Evolutionary conservation across 2,113 vertebrate species (phyloP).

Genomic region (Synodontis membranacea): DNA sequence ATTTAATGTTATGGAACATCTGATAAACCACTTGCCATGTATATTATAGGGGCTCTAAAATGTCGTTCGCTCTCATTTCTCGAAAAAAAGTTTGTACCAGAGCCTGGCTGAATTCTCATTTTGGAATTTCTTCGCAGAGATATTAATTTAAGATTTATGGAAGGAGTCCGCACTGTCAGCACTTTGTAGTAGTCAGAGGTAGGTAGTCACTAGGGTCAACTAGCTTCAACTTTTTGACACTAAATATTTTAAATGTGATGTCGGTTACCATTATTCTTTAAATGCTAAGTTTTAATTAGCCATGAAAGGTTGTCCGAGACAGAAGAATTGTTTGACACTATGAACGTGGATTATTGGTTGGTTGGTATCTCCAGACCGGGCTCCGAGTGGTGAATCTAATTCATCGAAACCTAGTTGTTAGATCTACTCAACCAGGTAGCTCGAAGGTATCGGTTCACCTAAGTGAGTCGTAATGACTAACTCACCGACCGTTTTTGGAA

Average conservation of each 20-base stretch:
- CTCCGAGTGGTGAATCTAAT: background rate
- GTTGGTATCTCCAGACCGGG: background rate
- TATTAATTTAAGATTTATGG: background rate
- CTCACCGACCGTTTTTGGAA: conserved; percentile 11
- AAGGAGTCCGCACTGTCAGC: background rate
- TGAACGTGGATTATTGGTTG: background rate
- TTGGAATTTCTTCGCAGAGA: background rate
- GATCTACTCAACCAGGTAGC: background rate
- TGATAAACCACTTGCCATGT: background rate
- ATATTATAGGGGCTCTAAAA: background rate
- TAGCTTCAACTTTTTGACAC: background rate
- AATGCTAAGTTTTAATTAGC: background rate
- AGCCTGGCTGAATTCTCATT: background rate
- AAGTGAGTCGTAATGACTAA: too few species aligned
- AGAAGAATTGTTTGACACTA: background rate
- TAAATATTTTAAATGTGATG: background rate
- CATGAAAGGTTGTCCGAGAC: background rate
- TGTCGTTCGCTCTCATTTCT: background rate
- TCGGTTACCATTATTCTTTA: background rate
- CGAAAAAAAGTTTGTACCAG: background rate
- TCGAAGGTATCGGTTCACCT: background rate
- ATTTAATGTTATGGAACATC: background rate
- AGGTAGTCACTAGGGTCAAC: too few species aligned
- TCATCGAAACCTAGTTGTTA: background rate
- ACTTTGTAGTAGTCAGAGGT: background rate